A percentile compares a stretch with the other conserved stretches of the same genome.
phyloP scores from a whole-genome alignment of 2,888 invertebrate species.

The Campoletis raptor region DNA sequence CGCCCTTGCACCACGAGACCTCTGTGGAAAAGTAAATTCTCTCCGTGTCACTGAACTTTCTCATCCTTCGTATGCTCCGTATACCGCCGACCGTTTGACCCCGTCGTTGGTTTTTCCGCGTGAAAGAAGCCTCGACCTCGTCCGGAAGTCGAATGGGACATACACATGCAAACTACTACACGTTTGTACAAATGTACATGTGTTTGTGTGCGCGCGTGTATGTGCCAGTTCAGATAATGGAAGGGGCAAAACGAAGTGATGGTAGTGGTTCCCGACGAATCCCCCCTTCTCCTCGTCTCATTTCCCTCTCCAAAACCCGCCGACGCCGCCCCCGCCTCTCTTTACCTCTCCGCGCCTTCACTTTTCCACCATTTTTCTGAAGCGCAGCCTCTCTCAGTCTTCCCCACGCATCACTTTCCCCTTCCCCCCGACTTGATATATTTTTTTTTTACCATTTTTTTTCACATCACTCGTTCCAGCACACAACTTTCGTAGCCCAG shows the following conservation, averaged over 20 bases:
- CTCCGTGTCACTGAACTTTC: constrained; percentile 82
- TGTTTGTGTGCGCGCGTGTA: not conserved
- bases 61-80: constrained; percentile 76
- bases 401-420: not conserved
- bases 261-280: constrained; percentile 55
- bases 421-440: not conserved
- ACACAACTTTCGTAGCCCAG: constrained; percentile 46
- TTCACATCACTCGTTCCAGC: constrained; percentile 26
- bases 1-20: constrained; percentile 54
- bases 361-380: constrained; percentile 65
- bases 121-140: constrained; percentile 81
- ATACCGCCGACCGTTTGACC: constrained; percentile 78
- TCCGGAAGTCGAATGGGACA: constrained; percentile 75
- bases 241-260: constrained; percentile 48
- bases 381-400: constrained; percentile 51
- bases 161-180: not conserved
- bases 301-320: constrained; percentile 54
- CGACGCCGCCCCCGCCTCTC: constrained; percentile 62
- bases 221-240: constrained; percentile 10
- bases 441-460: constrained; percentile 29
- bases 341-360: constrained; percentile 44
- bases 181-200: not conserved
- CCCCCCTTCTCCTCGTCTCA: constrained; percentile 59
- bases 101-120: constrained; percentile 82
- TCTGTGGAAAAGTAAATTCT: constrained; percentile 79